Evolutionary conservation across 2,113 vertebrate genomes (phyloP), one percentile per base, ranked within the genome.

Genomic region (Anarhynchus alexandrinus): DNA sequence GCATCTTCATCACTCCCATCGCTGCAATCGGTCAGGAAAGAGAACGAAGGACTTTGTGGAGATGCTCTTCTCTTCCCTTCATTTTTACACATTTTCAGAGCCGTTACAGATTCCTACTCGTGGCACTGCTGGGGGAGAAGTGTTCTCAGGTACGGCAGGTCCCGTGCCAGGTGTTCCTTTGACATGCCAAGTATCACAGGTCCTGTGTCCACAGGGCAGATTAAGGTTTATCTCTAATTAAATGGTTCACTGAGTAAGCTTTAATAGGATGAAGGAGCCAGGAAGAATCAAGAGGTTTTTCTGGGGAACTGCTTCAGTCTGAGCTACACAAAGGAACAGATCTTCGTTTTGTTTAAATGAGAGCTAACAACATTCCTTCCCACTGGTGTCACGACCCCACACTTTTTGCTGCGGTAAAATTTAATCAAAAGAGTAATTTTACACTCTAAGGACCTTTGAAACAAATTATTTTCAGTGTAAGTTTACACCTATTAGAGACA

Each of bases 151-250:
- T 45, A 36, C 66, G 22, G 15, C 62, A 65, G 21, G 47, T 49
- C 40, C 70, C 29, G 12, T 32, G 47, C 77, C 32, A 21, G 20
- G 25, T 26, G 21, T 38, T 86, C 65, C 67, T 54, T 62, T 55
- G 51, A 16, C 20, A 45, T 13, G 38, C n/a, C 72, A 38, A 51
- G 57, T 57, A 82, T 49, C 67, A 40, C 34, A 86, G 51, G 19
- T 92, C 85, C 23, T 51, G 38, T 86, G 26, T 55, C 43, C 71
- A 36, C n/a, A 15, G 27, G 25, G 38, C n/a, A 73, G 88, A 86
- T 96, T 77, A 95, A 90, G 26, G 15, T 67, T 96, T 83, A 93
- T 90, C 76, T 80, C 82, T 51, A 80, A 89, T 93, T 92, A 93
- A 90, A 74, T 8, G 30, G 47, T 52, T 97, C 69, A 64, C 55